Percentiles rank a stretch among this genome's conserved stretches.
Evolutionary conservation across 2,113 vertebrate genomes (phyloP).

Genomic region (Carassius auratus): DNA sequence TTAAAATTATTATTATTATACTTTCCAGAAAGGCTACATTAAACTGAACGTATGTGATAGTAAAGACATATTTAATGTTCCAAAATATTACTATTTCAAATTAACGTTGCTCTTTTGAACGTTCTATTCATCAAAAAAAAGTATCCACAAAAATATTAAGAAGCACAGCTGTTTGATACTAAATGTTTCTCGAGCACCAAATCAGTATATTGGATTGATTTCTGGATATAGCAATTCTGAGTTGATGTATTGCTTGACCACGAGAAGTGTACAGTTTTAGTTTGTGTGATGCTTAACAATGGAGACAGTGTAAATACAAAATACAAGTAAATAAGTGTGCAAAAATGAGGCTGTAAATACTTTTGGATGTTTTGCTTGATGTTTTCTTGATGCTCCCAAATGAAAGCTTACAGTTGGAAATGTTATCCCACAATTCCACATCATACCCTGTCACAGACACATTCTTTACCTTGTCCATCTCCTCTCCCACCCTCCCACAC

Average conservation of each 20-base stretch:
- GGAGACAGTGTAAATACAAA: neutral
- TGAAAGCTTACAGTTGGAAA: slow-evolving; percentile 18
- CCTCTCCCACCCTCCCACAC: neutral
- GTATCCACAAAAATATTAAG: neutral
- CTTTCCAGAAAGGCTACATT: neutral
- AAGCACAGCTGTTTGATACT: neutral
- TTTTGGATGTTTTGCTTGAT: neutral
- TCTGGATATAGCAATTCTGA: neutral
- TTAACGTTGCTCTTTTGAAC: neutral
- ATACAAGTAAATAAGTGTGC: neutral
- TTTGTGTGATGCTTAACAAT: neutral
- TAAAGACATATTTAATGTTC: neutral
- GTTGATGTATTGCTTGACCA: neutral
- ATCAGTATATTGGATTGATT: too few relatives aligned
- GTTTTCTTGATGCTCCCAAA: neutral
- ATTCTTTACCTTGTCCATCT: slow-evolving; percentile 37
- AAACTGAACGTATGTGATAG: neutral
- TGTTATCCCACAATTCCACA: slow-evolving; percentile 27
- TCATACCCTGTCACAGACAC: slow-evolving; percentile 32
- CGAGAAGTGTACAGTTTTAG: neutral
- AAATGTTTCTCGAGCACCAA: too few relatives aligned
- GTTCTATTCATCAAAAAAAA: neutral
- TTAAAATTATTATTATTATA: neutral
- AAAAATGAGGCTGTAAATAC: neutral
- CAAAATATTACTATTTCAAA: neutral